These are phyloP conservation scores for Malurus melanocephalus DNA, from an alignment of 2,113 vertebrate species.

Conservation along the genomic window DNA sequence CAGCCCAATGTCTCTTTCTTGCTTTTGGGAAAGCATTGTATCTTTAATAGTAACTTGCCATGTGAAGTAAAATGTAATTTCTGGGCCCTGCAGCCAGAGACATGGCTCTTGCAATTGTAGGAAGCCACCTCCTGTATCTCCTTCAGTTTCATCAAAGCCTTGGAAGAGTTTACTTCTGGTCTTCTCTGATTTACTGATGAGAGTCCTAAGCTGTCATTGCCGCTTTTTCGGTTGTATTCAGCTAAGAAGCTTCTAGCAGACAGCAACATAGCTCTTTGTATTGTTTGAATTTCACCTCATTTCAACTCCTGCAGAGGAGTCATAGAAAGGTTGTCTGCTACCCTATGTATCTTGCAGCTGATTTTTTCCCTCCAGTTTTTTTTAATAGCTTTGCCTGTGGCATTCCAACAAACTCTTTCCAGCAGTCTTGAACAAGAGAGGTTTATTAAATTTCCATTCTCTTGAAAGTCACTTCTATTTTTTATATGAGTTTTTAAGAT, in stretches of 20 bases:
- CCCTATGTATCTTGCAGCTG: background rate
- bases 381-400: background rate
- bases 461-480: background rate
- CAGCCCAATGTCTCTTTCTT: background rate
- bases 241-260: background rate
- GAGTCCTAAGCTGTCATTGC: background rate
- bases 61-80: background rate
- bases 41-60: background rate
- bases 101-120: background rate
- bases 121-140: background rate
- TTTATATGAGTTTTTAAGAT: background rate
- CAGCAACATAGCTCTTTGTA: background rate
- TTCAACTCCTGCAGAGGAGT: background rate
- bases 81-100: background rate
- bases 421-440: background rate
- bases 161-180: background rate
- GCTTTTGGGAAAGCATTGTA: background rate
- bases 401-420: background rate
- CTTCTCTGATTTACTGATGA: background rate
- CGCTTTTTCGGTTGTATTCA: background rate
- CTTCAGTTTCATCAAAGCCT: background rate
- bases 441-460: background rate
- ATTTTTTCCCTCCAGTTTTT: background rate
- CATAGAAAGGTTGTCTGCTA: background rate
- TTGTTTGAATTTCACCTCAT: background rate